These are phyloP conservation scores for Anas platyrhynchos DNA, from an alignment of 2,113 vertebrate genomes.

Conservation along the genomic window DNA sequence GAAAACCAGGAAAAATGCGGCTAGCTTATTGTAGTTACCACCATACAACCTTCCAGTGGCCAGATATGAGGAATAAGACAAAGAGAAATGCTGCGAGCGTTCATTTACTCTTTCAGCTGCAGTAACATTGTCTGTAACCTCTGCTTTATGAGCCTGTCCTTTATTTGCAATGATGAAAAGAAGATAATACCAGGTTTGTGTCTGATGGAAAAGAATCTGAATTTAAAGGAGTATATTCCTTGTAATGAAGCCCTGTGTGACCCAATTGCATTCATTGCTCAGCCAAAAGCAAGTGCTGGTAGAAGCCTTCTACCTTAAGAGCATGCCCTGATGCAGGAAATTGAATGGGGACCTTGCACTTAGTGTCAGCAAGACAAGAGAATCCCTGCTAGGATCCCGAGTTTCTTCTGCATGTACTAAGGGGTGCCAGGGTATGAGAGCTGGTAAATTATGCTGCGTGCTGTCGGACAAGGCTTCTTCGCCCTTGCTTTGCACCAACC, in stretches of 20 bases:
- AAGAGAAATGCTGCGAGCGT: constrained; percentile 27
- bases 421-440: background rate
- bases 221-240: constrained; percentile 27
- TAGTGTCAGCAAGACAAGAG: background rate
- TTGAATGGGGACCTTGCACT: background rate
- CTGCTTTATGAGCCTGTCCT: constrained; percentile 62
- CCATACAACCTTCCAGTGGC: constrained; percentile 19
- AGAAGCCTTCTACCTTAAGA: background rate
- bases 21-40: background rate
- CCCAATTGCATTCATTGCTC: background rate
- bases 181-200: constrained; percentile 62
- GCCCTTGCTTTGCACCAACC: background rate
- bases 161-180: constrained; percentile 68
- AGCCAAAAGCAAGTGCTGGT: background rate
- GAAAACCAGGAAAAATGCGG: constrained; percentile 8
- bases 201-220: constrained; percentile 41
- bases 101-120: constrained; percentile 56
- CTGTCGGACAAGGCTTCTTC: background rate
- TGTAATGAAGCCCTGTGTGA: constrained; percentile 30
- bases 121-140: constrained; percentile 62
- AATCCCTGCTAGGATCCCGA: background rate
- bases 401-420: fast-evolving
- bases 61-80: constrained; percentile 47
- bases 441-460: background rate
- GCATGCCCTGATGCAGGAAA: background rate